Conservation (phyloP, 2,888 invertebrate species). For the Torymus texanus region DNA sequence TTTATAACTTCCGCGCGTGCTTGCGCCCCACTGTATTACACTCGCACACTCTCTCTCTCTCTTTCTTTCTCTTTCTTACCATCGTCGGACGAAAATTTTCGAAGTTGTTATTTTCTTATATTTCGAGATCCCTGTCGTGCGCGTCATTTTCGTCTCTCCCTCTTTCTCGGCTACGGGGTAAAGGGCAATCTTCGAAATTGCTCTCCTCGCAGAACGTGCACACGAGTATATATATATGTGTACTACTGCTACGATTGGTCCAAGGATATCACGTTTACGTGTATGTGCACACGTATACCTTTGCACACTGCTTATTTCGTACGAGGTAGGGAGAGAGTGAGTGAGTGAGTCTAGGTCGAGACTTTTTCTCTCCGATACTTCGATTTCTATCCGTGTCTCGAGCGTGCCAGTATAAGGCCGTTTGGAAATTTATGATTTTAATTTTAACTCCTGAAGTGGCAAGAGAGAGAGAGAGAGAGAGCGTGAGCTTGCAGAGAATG, state of each 20-base stretch:
- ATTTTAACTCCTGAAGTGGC: constrained; percentile 39
- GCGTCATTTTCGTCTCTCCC: constrained; percentile 22
- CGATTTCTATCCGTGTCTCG: neutral
- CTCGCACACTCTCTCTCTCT: neutral
- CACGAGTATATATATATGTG: neutral
- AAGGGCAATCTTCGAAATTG: constrained; percentile 56
- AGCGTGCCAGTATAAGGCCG: neutral
- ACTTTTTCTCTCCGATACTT: constrained; percentile 14
- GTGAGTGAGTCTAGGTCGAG: no score
- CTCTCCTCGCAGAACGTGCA: constrained; percentile 11
- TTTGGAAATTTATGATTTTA: constrained; percentile 56
- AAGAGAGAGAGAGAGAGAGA: no score
- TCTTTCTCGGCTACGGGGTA: neutral
- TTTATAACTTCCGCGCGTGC: neutral
- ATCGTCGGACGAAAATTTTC: constrained; percentile 10
- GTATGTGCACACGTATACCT: neutral
- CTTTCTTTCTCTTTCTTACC: neutral
- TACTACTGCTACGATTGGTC: constrained; percentile 44
- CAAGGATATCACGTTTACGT: constrained; percentile 29
- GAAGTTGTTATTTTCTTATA: constrained; percentile 41
- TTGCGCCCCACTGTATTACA: neutral
- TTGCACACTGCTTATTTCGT: neutral
- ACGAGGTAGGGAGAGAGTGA: neutral
- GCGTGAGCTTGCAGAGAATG: no score
- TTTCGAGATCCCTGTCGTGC: constrained; percentile 11